phyloP scores from a whole-genome alignment of 2,888 invertebrate species.

The Fissipunctia ypsillon region DNA sequence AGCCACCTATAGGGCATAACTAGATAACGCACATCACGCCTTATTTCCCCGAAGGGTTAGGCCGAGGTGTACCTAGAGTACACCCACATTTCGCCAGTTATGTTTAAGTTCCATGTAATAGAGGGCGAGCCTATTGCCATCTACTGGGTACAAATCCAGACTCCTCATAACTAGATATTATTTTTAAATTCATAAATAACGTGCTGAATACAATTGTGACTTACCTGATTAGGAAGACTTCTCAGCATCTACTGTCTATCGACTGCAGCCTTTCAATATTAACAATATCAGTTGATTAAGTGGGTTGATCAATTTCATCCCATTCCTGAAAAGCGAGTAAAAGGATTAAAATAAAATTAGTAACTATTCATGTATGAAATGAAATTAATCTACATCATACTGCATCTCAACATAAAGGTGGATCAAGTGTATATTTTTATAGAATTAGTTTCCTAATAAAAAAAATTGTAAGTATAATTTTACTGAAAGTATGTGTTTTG shows the following conservation, averaged over 20 bases:
- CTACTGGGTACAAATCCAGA: too few species aligned
- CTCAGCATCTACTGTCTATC: slow-evolving; percentile 25
- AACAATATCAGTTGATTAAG: slow-evolving; percentile 42
- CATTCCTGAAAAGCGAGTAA: slow-evolving; percentile 56
- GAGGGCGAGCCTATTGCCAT: too few species aligned
- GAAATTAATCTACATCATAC: slow-evolving; percentile 40
- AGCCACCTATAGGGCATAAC: background rate
- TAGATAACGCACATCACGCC: too few species aligned
- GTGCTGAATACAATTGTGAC: slow-evolving; percentile 1
- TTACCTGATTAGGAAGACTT: slow-evolving; percentile 33
- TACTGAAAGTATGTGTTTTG: slow-evolving; percentile 5
- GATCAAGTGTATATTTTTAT: slow-evolving; percentile 1
- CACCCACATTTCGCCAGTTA: too few species aligned
- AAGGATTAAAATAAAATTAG: slow-evolving; percentile 35
- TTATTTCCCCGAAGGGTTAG: too few species aligned
- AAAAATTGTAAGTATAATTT: background rate
- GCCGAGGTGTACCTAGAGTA: too few species aligned
- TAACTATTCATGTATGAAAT: slow-evolving; percentile 12
- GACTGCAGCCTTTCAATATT: slow-evolving; percentile 44
- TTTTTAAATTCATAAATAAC: background rate
- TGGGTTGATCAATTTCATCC: slow-evolving; percentile 56
- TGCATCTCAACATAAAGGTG: slow-evolving; percentile 32
- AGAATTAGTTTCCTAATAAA: background rate
- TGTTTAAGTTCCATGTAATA: too few species aligned
- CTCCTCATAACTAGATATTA: too few species aligned